These are phyloP conservation scores for Chymomyza caudatula DNA, from an alignment of 2,888 invertebrate genomes.

Conservation along the genomic window DNA sequence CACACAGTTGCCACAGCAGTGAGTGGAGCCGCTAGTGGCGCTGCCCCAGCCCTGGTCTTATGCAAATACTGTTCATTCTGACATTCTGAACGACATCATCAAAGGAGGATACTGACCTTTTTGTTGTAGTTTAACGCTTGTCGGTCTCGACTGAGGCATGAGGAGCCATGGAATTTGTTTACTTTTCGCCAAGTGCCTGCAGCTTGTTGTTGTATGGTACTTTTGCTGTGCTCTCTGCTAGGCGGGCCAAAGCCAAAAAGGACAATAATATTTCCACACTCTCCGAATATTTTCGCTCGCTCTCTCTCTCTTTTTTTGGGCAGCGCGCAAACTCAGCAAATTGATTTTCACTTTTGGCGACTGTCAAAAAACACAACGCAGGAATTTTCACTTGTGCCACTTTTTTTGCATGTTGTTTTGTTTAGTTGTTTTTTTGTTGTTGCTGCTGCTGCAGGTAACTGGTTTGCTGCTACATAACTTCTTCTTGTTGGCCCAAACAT, in stretches of 20 bases:
- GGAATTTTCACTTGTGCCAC: slow-evolving; percentile 73
- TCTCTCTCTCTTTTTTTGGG: slow-evolving; percentile 18
- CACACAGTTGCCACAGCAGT: neutral
- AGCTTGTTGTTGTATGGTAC: neutral
- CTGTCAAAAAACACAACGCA: slow-evolving; percentile 56
- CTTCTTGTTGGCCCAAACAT: slow-evolving; percentile 31
- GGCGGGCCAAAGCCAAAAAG: neutral
- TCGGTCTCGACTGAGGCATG: slow-evolving; percentile 6
- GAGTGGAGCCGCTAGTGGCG: neutral
- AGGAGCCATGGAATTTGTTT: slow-evolving; percentile 52
- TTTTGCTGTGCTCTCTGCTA: neutral
- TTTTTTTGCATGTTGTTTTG: slow-evolving; percentile 42
- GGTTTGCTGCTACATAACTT: slow-evolving; percentile 48
- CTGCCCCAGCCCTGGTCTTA: neutral
- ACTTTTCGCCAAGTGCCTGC: slow-evolving; percentile 44
- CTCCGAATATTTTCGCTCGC: slow-evolving; percentile 2
- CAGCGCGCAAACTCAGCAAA: slow-evolving; percentile 64
- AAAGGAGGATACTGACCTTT: slow-evolving; percentile 27
- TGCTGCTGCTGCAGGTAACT: slow-evolving; percentile 37
- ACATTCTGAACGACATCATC: neutral
- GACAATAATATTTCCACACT: neutral
- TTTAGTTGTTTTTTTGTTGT: slow-evolving; percentile 22
- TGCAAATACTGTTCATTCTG: neutral
- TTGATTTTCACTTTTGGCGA: slow-evolving; percentile 68
- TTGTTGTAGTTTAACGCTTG: slow-evolving; percentile 6